Conservation (phyloP, 2,797 vertebrate species). For the Salmo trutta region DNA sequence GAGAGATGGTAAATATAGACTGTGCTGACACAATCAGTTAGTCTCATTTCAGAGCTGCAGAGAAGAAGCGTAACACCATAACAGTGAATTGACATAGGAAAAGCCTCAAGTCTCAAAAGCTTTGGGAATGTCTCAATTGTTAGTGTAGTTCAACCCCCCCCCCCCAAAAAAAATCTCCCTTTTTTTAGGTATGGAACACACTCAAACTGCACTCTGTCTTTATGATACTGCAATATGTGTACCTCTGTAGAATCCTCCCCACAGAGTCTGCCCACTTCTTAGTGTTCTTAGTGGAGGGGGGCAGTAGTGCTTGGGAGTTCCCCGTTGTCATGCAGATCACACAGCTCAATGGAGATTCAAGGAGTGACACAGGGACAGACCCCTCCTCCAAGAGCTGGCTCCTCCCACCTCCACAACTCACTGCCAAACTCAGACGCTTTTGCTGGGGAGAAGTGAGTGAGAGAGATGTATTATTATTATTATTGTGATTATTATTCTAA, state of each 20-base stretch:
- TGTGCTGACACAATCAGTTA: neutral
- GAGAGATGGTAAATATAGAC: slow-evolving; percentile 7
- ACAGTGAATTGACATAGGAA: neutral
- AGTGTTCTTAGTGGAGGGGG: slow-evolving; percentile 60
- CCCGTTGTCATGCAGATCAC: slow-evolving; percentile 79
- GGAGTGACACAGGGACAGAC: slow-evolving; percentile 70
- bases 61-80: neutral
- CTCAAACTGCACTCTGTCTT: neutral
- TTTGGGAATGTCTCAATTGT: no score
- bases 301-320: slow-evolving; percentile 76
- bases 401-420: slow-evolving; percentile 85
- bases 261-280: slow-evolving; percentile 79
- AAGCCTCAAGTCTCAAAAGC: neutral
- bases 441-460: slow-evolving; percentile 67
- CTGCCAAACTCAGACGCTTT: slow-evolving; percentile 85
- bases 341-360: slow-evolving; percentile 81
- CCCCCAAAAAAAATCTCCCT: no score
- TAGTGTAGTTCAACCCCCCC: no score
- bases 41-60: neutral
- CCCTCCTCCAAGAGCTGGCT: slow-evolving; percentile 80
- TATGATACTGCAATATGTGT: neutral
- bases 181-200: neutral
- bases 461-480: neutral
- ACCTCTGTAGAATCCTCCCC: slow-evolving; percentile 82
- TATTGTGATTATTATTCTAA: no score